Conservation (phyloP, 1,140 invertebrate species). For the Riptortus pedestris region DNA sequence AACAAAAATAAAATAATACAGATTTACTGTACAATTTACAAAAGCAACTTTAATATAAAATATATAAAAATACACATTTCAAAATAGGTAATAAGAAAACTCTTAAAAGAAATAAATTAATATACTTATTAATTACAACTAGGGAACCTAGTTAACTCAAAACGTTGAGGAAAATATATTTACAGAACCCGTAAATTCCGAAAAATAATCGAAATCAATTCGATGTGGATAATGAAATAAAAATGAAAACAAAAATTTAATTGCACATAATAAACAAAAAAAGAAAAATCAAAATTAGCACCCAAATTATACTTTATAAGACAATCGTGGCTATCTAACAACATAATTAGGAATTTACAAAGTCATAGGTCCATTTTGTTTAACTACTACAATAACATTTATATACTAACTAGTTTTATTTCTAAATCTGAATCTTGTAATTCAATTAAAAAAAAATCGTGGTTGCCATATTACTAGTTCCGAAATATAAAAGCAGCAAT, state of each 20-base stretch:
- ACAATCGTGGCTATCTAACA: too few species aligned
- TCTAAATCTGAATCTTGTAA: too few species aligned
- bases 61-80: background rate
- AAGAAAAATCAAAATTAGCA: background rate
- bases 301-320: too few species aligned
- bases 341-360: too few species aligned
- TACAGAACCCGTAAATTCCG: conserved; percentile 6
- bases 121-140: background rate
- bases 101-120: background rate
- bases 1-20: background rate
- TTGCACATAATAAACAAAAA: background rate
- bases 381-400: too few species aligned
- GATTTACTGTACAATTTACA: background rate
- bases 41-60: background rate
- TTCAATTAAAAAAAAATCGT: too few species aligned
- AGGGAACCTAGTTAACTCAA: background rate
- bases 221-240: background rate
- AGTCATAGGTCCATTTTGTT: too few species aligned
- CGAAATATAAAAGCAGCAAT: too few species aligned
- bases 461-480: too few species aligned
- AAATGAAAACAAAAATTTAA: background rate
- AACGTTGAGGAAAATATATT: background rate
- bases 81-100: background rate
- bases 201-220: background rate
- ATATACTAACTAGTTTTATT: too few species aligned